Evolutionary conservation across 2,113 vertebrate genomes (phyloP).

Genomic region (Phalacrocorax brasilianus): DNA sequence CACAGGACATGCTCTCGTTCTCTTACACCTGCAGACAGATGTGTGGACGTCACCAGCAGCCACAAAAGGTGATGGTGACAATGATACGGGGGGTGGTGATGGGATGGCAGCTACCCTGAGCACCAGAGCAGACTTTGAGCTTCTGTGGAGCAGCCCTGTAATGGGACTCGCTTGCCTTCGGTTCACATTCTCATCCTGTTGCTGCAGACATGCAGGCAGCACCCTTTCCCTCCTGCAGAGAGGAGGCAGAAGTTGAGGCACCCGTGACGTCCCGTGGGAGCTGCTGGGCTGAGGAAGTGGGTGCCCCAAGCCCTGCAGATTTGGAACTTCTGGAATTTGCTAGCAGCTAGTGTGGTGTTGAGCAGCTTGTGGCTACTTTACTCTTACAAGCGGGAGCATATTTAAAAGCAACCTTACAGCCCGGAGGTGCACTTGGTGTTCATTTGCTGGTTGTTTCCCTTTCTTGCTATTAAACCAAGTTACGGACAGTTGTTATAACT

Average conservation of each 20-base stretch:
- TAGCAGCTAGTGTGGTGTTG: not conserved
- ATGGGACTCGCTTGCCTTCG: not conserved
- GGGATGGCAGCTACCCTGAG: not conserved
- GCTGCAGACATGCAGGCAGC: not conserved
- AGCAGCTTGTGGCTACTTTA: not conserved
- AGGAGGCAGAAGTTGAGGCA: not conserved
- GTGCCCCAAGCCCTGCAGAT: not conserved
- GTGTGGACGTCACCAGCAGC: not conserved
- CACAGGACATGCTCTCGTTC: rapidly evolving
- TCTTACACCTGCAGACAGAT: not conserved
- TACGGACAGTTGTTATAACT: not conserved
- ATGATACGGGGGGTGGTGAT: rapidly evolving
- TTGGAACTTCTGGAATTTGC: not conserved
- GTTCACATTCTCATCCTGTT: not conserved
- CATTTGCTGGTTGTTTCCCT: not conserved
- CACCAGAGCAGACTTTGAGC: not conserved
- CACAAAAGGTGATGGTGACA: not conserved
- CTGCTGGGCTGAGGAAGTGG: not conserved
- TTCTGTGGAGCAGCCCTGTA: not conserved
- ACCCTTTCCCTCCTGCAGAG: rapidly evolving
- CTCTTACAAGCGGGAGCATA: not conserved
- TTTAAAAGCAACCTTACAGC: not conserved
- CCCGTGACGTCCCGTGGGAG: not conserved
- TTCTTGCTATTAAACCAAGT: not conserved
- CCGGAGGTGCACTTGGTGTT: not conserved